Base-by-base conservation (phyloP, 2,888 invertebrate species). In the Laspeyria flexula region DNA sequence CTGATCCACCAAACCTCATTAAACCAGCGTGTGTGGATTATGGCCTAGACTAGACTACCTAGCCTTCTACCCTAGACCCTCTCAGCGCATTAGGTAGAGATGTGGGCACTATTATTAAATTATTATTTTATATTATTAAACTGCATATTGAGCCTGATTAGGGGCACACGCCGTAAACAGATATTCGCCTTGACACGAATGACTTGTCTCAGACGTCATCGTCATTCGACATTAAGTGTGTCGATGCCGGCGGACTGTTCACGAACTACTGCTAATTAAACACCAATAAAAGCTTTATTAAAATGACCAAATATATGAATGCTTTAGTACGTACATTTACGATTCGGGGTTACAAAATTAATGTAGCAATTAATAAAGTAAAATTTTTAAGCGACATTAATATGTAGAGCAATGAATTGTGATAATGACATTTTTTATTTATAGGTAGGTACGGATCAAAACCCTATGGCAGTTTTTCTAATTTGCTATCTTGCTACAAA, bases 131-230 rank as follows among this genome's bases (percentile, higher is more conserved):
- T n/a, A n/a, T n/a, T n/a, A n/a, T n/a, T n/a, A n/a, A n/a, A n/a
- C n/a, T n/a, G n/a, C n/a, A 73, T 74, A 71, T 71, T 59, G 61
- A 60, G 66, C 50, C 43, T 53, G 60, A 71, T 76, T 71, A 65
- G 18, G 23, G 31, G 23, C 34, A 34, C 23, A 43, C 43, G 16
- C 5, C 16, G 68, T 75, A 77, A 79, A 79, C 73, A 71, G 59
- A 69, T 59, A 74, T 69, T 79, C 63, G 75, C 86, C 88, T 88
- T 88, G 88, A 85, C 88, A 85, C 73, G 72, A 76, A 83, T 83
- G 71, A 65, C 56, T 69, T 57, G 46, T 46, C 47, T 54, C 42
- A n/a, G 15, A 31, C 47, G 18, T 16, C 16, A 41, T n/a, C 42
- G 12, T 29, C 15, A 25, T 3, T 6, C 7, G 5, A 15, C n/a